Percentiles rank a stretch among this genome's conserved stretches.
Evolutionary conservation across 2,113 vertebrate genomes (phyloP).

Genomic region (rat (Rattus norvegicus)): GRCr8 NC_086020.1:168355501-168356000

Average conservation of each 20-base stretch:
- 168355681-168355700: not conserved
- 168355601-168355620: not conserved
- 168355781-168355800: not conserved
- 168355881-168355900: not conserved
- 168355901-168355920: not conserved
- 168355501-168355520: not conserved
- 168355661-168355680: not conserved
- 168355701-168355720: not conserved
- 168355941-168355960: not conserved
- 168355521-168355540: not conserved
- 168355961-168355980: not conserved
- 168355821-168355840: not conserved
- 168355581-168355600: not conserved
- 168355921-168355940: not conserved
- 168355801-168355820: not conserved
- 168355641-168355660: not conserved
- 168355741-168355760: not conserved
- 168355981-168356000: not conserved
- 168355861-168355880: not conserved
- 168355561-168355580: not conserved
- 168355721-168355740: not conserved
- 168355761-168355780: not conserved
- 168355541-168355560: not conserved
- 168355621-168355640: not conserved
- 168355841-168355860: not conserved